Evolutionary conservation across 2,888 invertebrate genomes (phyloP), one percentile per base, ranked within the genome.

Genomic region (Physocephala rufipes): DNA sequence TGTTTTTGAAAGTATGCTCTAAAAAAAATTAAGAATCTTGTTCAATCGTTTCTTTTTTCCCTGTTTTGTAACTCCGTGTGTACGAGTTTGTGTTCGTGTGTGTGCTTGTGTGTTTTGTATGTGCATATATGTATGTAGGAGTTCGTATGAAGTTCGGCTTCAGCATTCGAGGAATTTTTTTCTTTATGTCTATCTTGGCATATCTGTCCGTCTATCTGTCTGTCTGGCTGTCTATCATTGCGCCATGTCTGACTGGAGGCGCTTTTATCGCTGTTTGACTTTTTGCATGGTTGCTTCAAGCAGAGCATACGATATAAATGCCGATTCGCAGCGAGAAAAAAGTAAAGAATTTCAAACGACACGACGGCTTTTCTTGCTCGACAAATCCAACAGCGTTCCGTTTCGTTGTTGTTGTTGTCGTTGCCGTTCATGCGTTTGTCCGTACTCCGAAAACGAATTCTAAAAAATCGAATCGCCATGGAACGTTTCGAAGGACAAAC

Each of bases 81-180:
- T 63, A 66, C 67, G 72, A 45, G 55, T 69, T 24, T 69, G 53
- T 65, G 47, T 16, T 26, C 55, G 68, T 70, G 67, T 63, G 70
- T 63, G 69, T 58, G 64, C 68, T 63, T 55, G 66, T 64, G 71
- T 51, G 47, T 72, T 49, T 70, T 68, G 49, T 49, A 19, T 49
- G 49, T 49, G 53, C 21, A 45, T 71, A 72, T 76, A 72, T 73
- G 71, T 72, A 59, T 69, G 71, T 71, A 71, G 43, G 47, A 51
- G 68, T 51, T 68, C 28, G 58, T 19, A 24, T 58, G 58, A 24
- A 26, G 58, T 58, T 12, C 15, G 58, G 9, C 19, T 58, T 36
- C 36, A 36, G 36, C 36, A 36, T 36, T 36, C 36, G 4, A 9
- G 58, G 15, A 15, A 9, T 28, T 24, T 28, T 26, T 13, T 28